Percentiles rank a stretch among this genome's conserved stretches.
Evolutionary conservation across 1,140 invertebrate species (phyloP).

Genomic region (Rhynchophorus ferrugineus): DNA sequence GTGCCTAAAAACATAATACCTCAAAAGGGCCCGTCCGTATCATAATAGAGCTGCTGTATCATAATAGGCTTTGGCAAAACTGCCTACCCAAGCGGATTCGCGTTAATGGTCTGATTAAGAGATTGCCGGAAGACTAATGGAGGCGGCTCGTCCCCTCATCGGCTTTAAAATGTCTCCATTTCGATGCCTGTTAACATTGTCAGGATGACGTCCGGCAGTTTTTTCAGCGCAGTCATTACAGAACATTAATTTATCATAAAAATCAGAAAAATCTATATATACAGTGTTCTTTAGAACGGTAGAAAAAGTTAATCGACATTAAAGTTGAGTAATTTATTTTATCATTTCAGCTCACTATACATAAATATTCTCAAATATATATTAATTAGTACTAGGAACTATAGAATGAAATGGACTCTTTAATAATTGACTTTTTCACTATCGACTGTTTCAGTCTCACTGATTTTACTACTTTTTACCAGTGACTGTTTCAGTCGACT

Average conservation of each 20-base stretch:
- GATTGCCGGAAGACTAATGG: constrained; percentile 30
- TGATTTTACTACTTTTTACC: no score
- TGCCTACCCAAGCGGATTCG: constrained; percentile 25
- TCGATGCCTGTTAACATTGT: neutral
- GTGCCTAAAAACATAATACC: constrained; percentile 23
- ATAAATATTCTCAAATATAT: no score
- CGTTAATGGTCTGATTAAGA: constrained; percentile 39
- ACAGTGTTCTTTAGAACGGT: no score
- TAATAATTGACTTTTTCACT: no score
- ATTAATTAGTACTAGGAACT: no score
- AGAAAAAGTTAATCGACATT: no score
- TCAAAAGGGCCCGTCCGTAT: constrained; percentile 17
- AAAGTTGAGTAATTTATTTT: no score
- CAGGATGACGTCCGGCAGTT: neutral
- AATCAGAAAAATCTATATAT: neutral
- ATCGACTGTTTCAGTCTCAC: no score
- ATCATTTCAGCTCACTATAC: no score
- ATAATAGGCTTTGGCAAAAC: constrained; percentile 35
- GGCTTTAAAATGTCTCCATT: constrained; percentile 1
- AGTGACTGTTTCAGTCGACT: no score
- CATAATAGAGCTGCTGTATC: constrained; percentile 23
- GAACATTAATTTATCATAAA: neutral
- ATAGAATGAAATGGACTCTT: no score
- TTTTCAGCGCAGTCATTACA: neutral
- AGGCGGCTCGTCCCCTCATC: constrained; percentile 18